Base-by-base conservation (phyloP, 2,113 vertebrate genomes). In the Columba livia region DNA sequence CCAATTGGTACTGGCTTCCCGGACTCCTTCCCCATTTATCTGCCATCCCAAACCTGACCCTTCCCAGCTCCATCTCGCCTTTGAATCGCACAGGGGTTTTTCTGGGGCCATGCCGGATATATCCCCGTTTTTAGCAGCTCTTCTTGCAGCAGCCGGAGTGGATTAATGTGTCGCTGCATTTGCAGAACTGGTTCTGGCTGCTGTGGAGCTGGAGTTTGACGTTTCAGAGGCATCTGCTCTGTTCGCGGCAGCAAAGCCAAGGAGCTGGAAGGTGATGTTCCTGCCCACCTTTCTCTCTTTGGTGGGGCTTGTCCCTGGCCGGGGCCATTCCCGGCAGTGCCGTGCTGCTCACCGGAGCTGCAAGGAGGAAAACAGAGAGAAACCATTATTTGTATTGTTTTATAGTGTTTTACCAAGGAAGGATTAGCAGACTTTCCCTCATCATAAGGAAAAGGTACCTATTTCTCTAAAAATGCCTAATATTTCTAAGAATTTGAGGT, bases 261-360 rank as follows among this genome's bases (percentile, higher is more conserved):
- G 58, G 44, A 86, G 57, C 36, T 58, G 54, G 44, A 17, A 56
- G 48, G 51, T 44, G 73, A 70, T 72, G 42, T 62, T 60, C 28
- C 31, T 81, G 71, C 53, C 54, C 50, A 9, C 48, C 12, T 67
- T 85, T 66, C 32, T 80, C n/a, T 34, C 38, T 60, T 1, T 6
- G 42, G 28, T 8, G 19, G 16, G 25, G 5, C 7, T 29, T 42
- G 50, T 31, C 20, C 4, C 44, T 58, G 64, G 36, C 51, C 4
- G 4, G 32, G 28, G 19, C 36, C 32, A 10, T 56, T 28, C 44
- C 11, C 4, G 2, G 64, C 3, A 1, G 32, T 65, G 75, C 34
- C 5, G 3, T 51, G 79, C 70, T 10, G 21, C 19, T 91, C 54
- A 5, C 28, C 0, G 0, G 54, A 26, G 26, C 58, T 72, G 31